Base-by-base conservation (phyloP, 1,140 invertebrate species). In the Metopolophium dirhodum region DNA sequence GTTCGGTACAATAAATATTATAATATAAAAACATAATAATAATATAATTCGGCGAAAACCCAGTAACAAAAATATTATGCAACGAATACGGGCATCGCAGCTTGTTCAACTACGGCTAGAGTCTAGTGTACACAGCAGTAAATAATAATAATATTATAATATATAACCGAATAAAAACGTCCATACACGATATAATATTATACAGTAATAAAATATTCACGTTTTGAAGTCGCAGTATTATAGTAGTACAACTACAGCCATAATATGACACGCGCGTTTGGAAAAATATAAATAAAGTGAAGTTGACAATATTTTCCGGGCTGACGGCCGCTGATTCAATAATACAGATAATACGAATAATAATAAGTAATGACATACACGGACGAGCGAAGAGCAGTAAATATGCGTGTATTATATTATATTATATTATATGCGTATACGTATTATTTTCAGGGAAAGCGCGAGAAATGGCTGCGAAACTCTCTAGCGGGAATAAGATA, bases 331-430 rank as follows among this genome's bases (percentile, higher is more conserved):
- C 45, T 89, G 87, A 89, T 89, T 89, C 87, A 89, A 88, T 89
- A 89, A 89, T 35, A 89, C 11, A 86, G 14, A 86, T 86, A 86
- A 86, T 86, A 86, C 6, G 26, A 86, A 45, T 26, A 45, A 86
- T 54, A 22, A 54, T 45, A 86, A 68, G 61, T 45, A 83, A 41
- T 7, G 82, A 41, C 20, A 83, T 23, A 82, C 35, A 37, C 35
- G 3, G 77, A 82, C 77, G 35, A 20, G 82, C 2, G 3, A 85
- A 20, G 18, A 87, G 37, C 18, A 51, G n/a, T 1, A 37, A 0
- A 4, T n/a, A 2, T 2, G 22, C 45, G 45, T 47, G 45, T 47
- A 47, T 9, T 8, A 8, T 47, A 47, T 9, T 45, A 49, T 47
- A 47, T 9, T 8, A 8, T 47, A 47, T 9, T 45, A 49, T 18